Evolutionary conservation across 64 coral and sea anemone genomes (phyloP).

Genomic region (Porites australiensis): DNA sequence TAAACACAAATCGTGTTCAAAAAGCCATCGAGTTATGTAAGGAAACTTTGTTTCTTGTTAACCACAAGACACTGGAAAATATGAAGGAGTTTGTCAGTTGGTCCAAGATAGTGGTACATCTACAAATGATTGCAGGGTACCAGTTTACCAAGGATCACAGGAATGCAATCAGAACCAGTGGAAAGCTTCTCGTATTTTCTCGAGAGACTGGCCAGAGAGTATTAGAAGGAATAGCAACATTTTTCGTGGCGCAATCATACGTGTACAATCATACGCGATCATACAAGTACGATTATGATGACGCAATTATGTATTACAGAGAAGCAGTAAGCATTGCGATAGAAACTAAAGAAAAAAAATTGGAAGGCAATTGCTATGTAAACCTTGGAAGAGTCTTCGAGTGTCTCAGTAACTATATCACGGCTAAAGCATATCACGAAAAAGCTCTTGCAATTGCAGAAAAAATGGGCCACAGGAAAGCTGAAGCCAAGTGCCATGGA

Average conservation of each 20-base stretch:
- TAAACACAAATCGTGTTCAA: background rate
- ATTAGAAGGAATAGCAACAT: background rate
- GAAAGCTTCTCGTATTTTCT: background rate
- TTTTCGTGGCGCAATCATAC: background rate
- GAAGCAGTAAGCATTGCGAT: background rate
- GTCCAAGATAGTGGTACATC: background rate
- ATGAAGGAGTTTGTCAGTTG: background rate
- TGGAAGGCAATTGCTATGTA: background rate
- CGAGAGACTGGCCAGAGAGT: background rate
- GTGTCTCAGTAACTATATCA: background rate
- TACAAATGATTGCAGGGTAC: background rate
- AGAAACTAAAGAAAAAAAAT: background rate
- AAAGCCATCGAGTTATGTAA: background rate
- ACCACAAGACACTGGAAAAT: background rate
- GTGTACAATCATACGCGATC: too few species aligned
- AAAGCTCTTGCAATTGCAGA: background rate
- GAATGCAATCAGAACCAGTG: background rate
- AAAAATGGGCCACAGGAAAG: background rate
- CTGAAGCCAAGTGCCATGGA: background rate
- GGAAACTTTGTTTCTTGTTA: background rate
- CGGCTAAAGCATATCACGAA: background rate
- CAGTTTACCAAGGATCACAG: background rate
- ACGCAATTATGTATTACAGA: background rate
- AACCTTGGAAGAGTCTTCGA: background rate
- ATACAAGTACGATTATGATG: background rate